phyloP scores from a whole-genome alignment of 2,888 invertebrate species.

The Phania funesta region DNA sequence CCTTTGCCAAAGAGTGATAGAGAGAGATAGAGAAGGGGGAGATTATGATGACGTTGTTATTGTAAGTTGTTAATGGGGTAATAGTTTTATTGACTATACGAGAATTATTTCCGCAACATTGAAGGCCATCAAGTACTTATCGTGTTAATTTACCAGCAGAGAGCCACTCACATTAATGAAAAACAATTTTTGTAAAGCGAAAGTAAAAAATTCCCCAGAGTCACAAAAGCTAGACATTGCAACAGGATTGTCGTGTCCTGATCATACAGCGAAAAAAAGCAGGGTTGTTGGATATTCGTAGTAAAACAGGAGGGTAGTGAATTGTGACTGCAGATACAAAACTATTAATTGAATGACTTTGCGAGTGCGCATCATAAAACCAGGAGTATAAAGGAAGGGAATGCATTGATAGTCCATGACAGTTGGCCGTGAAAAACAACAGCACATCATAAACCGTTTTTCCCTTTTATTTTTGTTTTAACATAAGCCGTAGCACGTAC shows the following conservation, averaged over 20 bases:
- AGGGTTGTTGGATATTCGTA: slow-evolving; percentile 53
- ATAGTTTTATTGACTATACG: slow-evolving; percentile 62
- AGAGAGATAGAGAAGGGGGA: neutral
- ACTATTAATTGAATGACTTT: slow-evolving; percentile 53
- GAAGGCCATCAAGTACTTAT: slow-evolving; percentile 78
- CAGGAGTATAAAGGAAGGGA: neutral
- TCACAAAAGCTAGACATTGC: slow-evolving; percentile 11
- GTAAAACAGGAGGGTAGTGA: slow-evolving; percentile 12
- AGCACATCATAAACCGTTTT: slow-evolving; percentile 40
- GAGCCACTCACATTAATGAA: neutral
- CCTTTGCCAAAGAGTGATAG: slow-evolving; percentile 8
- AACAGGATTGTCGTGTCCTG: slow-evolving; percentile 14
- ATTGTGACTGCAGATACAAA: slow-evolving; percentile 31
- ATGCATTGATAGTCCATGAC: slow-evolving; percentile 52
- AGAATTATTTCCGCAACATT: slow-evolving; percentile 79
- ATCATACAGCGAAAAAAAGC: slow-evolving; percentile 23
- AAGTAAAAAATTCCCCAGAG: slow-evolving; percentile 65
- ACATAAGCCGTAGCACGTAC: neutral
- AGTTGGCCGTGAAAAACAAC: slow-evolving; percentile 64
- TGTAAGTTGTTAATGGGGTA: slow-evolving; percentile 56
- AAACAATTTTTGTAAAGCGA: slow-evolving; percentile 13
- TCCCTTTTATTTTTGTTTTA: neutral
- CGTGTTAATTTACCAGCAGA: slow-evolving; percentile 77
- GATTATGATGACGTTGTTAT: neutral
- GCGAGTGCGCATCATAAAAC: slow-evolving; percentile 50